phyloP scores from a whole-genome alignment of 2,888 invertebrate genomes.

The Tenthredo scrophulariae region DNA sequence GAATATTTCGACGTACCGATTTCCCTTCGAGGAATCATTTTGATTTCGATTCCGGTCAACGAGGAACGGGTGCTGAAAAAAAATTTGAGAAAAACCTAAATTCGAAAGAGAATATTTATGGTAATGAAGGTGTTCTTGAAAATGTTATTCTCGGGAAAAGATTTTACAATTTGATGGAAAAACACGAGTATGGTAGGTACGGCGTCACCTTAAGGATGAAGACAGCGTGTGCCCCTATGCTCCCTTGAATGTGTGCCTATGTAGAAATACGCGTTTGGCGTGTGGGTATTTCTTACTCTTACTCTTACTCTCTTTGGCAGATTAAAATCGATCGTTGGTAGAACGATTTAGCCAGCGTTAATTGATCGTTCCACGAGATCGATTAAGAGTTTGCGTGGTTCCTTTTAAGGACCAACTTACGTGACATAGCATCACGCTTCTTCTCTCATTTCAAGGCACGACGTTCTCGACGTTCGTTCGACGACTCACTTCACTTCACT shows the following conservation, averaged over 20 bases:
- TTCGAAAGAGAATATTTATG: no score
- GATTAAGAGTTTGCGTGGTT: constrained; percentile 55
- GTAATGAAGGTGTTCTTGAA: no score
- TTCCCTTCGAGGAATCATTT: no score
- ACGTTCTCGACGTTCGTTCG: neutral
- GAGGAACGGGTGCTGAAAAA: no score
- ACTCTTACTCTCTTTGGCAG: constrained; percentile 8
- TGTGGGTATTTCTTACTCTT: neutral
- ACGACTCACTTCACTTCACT: constrained; percentile 44
- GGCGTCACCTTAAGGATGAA: neutral
- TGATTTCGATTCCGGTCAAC: no score
- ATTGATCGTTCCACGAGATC: constrained; percentile 59
- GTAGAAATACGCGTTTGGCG: neutral
- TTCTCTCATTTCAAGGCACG: neutral
- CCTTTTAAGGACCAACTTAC: constrained; percentile 52
- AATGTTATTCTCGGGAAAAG: no score
- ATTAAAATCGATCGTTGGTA: constrained; percentile 12
- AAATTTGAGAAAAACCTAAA: no score
- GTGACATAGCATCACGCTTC: constrained; percentile 52
- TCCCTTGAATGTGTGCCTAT: neutral
- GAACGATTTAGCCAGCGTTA: constrained; percentile 59
- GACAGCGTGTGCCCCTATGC: neutral
- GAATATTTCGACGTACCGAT: no score
- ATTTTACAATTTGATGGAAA: no score
- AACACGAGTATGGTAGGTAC: no score